A percentile compares a stretch with the other conserved stretches of the same genome.
Conservation (phyloP, 2,113 vertebrate genomes). For the Osmerus mordax region DNA sequence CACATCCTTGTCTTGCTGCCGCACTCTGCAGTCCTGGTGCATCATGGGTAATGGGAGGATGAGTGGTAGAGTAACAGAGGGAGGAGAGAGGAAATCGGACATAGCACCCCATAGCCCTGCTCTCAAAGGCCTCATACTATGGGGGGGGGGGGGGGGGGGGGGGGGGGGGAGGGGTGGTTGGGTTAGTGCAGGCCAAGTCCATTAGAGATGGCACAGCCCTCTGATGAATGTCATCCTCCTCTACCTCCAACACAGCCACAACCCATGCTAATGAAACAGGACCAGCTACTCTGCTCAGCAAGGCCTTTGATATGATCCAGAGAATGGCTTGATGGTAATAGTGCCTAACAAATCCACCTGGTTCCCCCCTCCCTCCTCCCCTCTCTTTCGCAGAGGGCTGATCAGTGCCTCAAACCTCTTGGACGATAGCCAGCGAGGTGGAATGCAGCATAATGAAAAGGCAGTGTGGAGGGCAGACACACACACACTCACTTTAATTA, state of each 20-base stretch:
- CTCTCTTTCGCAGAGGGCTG: constrained; percentile 10
- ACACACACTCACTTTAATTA: constrained; percentile 54
- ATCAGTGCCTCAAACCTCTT: constrained; percentile 43
- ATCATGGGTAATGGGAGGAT: background rate
- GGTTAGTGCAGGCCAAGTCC: constrained; percentile 1
- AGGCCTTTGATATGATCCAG: constrained; percentile 44
- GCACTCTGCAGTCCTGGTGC: constrained; percentile 27
- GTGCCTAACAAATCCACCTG: constrained; percentile 58
- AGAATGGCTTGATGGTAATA: constrained; percentile 62
- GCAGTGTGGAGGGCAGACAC: constrained; percentile 8
- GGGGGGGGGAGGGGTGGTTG: background rate
- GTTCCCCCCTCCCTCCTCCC: constrained; percentile 4
- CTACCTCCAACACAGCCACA: constrained; percentile 31
- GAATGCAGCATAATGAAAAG: constrained; percentile 47
- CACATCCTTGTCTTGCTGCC: constrained; percentile 38
- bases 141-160: background rate
- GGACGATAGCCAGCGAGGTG: constrained; percentile 49
- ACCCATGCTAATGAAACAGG: constrained; percentile 46
- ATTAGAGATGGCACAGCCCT: constrained; percentile 24
- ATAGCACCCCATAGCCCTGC: background rate
- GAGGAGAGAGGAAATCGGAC: background rate
- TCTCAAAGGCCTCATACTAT: background rate
- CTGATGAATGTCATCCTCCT: constrained; percentile 41
- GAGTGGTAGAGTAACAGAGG: background rate
- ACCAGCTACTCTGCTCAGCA: constrained; percentile 35